Evolutionary conservation across 2,888 invertebrate genomes (phyloP).

Genomic region (Stegana nigrithorax): DNA sequence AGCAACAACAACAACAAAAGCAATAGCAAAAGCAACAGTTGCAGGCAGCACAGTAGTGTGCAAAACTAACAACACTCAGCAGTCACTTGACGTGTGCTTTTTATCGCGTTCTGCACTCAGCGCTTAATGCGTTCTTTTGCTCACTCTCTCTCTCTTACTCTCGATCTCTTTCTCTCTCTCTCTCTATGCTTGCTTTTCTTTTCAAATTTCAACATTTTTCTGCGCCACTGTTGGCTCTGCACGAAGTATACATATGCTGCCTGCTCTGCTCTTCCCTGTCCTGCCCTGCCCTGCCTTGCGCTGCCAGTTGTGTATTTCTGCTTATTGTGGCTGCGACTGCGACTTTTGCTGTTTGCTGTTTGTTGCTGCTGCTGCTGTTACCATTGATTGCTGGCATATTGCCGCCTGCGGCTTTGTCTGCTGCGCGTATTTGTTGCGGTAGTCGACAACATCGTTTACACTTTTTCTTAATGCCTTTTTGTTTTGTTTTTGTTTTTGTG

Average conservation of each 20-base stretch:
- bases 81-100: conserved; percentile 28
- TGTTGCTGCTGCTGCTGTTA: neutral
- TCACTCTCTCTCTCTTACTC: too few species aligned
- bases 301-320: too few species aligned
- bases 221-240: neutral
- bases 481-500: conserved; percentile 15
- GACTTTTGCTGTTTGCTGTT: neutral
- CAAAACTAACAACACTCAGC: too few species aligned
- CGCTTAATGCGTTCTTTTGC: too few species aligned
- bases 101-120: neutral
- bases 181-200: conserved; percentile 11
- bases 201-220: conserved; percentile 5
- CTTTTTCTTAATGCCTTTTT: too few species aligned
- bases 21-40: too few species aligned
- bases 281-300: too few species aligned
- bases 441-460: conserved; percentile 16
- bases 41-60: too few species aligned
- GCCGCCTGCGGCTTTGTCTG: conserved; percentile 15
- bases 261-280: conserved; percentile 19
- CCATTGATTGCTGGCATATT: conserved; percentile 10
- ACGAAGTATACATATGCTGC: too few species aligned
- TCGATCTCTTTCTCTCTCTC: too few species aligned
- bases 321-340: too few species aligned
- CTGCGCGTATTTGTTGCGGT: conserved; percentile 26
- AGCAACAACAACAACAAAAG: too few species aligned